Evolutionary conservation across 2,113 vertebrate genomes (phyloP), one percentile per base, ranked within the genome.

Genomic region (Lamprologus speciosus): DNA sequence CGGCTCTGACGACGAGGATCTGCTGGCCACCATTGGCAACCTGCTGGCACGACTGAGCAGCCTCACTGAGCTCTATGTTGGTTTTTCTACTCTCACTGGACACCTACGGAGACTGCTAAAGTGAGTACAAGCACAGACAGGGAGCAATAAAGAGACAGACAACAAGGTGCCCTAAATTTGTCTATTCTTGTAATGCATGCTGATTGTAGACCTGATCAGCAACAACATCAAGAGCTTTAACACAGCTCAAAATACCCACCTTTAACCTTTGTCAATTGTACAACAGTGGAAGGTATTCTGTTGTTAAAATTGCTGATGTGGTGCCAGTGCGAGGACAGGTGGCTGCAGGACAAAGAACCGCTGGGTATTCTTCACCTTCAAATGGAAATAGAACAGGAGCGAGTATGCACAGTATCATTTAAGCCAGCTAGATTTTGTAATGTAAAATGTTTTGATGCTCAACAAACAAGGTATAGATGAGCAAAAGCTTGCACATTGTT

Each of bases 61-160:
- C 40, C 96, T 99, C 65, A 97, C 95, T 0, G 98, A 98, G 88
- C 96, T 99, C 57, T 97, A 84, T n/a, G 33, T 99, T 55, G 95
- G 97, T 1, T 99, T 99, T 96, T 99, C 98, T 37, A 95, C 95
- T 2, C 97, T 99, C 54, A 98, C 98, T 0, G 98, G 98, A 91
- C 97, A 97, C 88, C 87, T 99, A 70, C 96, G 96, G 78, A 96
- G 94, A 57, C 92, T 99, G 80, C 96, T 99, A 3, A 96, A 96
- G 98, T 99, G 95, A 96, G 93, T 85, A 42, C 42, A 50, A 26
- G 11, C 35, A 17, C 28, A 63, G 40, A 63, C 50, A 40, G 51
- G 17, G 42, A 50, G 54, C 13, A 17, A 58, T 10, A 33, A 31
- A 68, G 68, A 50, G 8, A 73, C 16, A 26, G 60, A 85, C 54